Evolutionary conservation across 2,113 vertebrate species (phyloP).

Genomic region (Galeopterus variegatus): DNA sequence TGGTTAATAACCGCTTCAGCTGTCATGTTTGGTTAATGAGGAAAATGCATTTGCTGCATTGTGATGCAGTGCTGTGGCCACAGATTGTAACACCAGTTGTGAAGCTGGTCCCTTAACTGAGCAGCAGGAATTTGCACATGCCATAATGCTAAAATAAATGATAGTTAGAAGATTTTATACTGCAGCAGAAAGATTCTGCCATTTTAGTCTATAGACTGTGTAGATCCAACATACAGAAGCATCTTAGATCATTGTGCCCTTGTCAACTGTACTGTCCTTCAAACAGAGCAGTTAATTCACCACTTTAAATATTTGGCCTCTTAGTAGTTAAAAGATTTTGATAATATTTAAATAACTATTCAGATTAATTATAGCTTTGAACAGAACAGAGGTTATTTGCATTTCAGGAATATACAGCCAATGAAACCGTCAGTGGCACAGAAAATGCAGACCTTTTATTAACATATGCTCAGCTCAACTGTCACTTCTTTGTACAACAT

Average conservation of each 20-base stretch:
- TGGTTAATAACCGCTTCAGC: constrained; percentile 98
- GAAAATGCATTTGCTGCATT: constrained; percentile 93
- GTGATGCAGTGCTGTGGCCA: constrained; percentile 89
- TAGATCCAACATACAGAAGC: constrained; percentile 68
- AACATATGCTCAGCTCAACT: constrained; percentile 80
- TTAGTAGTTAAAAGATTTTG: constrained; percentile 82
- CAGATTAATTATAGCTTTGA: constrained; percentile 76
- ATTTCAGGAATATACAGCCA: constrained; percentile 81
- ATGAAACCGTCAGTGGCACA: constrained; percentile 80
- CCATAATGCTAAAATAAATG: constrained; percentile 88
- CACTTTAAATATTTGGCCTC: constrained; percentile 80
- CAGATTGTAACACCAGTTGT: constrained; percentile 89
- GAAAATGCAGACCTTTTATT: constrained; percentile 83
- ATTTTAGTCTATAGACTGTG: constrained; percentile 85
- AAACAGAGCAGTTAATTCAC: constrained; percentile 74
- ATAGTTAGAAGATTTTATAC: constrained; percentile 85
- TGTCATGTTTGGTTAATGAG: constrained; percentile 98
- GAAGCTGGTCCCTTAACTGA: constrained; percentile 91
- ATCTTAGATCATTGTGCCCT: constrained; percentile 68
- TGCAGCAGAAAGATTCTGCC: constrained; percentile 87
- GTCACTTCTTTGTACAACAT: constrained; percentile 74
- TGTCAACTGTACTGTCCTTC: constrained; percentile 69
- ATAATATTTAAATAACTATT: constrained; percentile 79
- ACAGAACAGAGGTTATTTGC: constrained; percentile 82
- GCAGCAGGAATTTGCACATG: constrained; percentile 91